These are phyloP conservation scores for Leptinotarsa juncta DNA, from an alignment of 2,888 invertebrate species.

Conservation along the genomic window DNA sequence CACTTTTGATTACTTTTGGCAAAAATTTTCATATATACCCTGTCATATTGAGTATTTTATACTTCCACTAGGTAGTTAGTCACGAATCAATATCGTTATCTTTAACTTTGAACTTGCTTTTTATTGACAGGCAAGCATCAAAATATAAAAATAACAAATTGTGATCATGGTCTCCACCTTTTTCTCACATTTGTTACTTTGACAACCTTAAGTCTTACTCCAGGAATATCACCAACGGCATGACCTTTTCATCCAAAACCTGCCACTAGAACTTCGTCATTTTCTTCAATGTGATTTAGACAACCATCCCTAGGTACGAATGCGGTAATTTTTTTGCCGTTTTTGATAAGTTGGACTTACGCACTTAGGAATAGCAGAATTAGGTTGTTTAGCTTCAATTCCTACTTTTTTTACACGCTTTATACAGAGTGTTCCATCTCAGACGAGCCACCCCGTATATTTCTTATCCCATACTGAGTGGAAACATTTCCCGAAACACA, in stretches of 20 bases:
- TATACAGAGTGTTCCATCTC: too few relatives aligned
- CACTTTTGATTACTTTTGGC: too few relatives aligned
- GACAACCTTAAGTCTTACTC: constrained; percentile 94
- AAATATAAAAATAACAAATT: constrained; percentile 64
- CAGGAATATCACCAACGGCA: constrained; percentile 99
- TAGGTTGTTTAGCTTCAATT: constrained; percentile 99
- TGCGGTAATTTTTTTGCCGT: constrained; percentile 99
- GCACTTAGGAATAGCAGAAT: constrained; percentile 99
- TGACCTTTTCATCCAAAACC: constrained; percentile 99
- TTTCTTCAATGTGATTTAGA: constrained; percentile 99
- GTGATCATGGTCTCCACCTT: constrained; percentile 99
- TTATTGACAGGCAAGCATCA: constrained; percentile 50
- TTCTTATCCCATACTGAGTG: too few relatives aligned
- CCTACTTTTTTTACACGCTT: constrained; percentile 67
- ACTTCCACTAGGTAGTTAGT: too few relatives aligned
- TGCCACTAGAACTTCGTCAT: constrained; percentile 99
- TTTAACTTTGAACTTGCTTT: constrained; percentile 44
- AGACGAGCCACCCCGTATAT: too few relatives aligned
- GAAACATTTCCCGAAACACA: too few relatives aligned
- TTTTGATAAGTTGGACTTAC: constrained; percentile 99
- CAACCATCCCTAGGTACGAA: constrained; percentile 99
- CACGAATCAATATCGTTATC: not conserved
- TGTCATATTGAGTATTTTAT: too few relatives aligned
- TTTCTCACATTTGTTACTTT: constrained; percentile 99
- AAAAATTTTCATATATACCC: too few relatives aligned